These are phyloP conservation scores for Meteorus colon DNA, from an alignment of 2,888 invertebrate genomes.

Conservation along the genomic window DNA sequence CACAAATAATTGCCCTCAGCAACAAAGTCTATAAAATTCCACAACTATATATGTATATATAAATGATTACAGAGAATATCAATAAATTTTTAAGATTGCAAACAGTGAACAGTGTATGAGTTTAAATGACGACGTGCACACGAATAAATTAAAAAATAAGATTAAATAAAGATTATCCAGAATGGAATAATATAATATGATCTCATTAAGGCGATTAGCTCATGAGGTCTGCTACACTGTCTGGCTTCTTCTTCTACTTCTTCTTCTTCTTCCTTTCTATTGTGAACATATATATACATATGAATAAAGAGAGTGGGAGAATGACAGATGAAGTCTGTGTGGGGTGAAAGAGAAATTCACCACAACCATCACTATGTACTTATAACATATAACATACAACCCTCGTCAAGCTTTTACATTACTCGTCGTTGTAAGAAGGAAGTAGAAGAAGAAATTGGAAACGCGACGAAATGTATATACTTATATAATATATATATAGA, in stretches of 20 bases:
- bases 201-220: slow-evolving; percentile 72
- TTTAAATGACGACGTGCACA: slow-evolving; percentile 12
- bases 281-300: neutral
- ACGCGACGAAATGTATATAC: neutral
- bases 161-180: slow-evolving; percentile 71
- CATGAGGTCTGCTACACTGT: slow-evolving; percentile 65
- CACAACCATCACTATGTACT: slow-evolving; percentile 64
- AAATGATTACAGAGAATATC: neutral
- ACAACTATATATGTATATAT: neutral
- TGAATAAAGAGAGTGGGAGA: slow-evolving; percentile 27
- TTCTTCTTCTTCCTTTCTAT: slow-evolving; percentile 37
- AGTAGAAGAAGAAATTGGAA: neutral
- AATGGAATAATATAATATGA: slow-evolving; percentile 72
- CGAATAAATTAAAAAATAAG: slow-evolving; percentile 63
- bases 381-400: neutral
- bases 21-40: neutral
- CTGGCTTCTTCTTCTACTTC: slow-evolving; percentile 67
- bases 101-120: neutral
- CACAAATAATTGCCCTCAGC: neutral
- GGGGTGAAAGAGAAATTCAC: slow-evolving; percentile 54
- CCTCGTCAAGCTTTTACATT: neutral
- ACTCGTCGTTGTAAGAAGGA: neutral
- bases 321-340: slow-evolving; percentile 27
- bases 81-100: neutral
- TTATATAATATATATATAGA: too few relatives aligned